A percentile compares a stretch with the other conserved stretches of the same genome.
Conservation (phyloP, 2,888 invertebrate genomes). For the Sericinus montela region DNA sequence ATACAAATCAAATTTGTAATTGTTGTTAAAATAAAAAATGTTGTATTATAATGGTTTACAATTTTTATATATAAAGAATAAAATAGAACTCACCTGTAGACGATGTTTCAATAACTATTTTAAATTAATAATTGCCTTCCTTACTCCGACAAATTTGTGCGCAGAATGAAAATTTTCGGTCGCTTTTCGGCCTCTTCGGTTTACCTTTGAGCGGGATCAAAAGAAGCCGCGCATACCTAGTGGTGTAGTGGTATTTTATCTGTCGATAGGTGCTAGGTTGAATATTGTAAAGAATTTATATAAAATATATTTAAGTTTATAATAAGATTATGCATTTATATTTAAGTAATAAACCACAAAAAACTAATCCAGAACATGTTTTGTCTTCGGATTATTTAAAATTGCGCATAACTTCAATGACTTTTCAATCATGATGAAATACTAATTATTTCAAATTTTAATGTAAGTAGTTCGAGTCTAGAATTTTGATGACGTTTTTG, state of each 20-base stretch:
- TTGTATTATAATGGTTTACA: background rate
- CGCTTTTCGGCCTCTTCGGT: background rate
- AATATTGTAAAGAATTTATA: constrained; percentile 1
- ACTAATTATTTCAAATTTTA: too few species aligned
- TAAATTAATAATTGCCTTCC: background rate
- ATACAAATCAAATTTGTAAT: too few species aligned
- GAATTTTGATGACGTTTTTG: too few species aligned
- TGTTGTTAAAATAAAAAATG: too few species aligned
- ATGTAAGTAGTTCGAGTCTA: too few species aligned
- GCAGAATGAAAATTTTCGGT: background rate
- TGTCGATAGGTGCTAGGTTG: constrained; percentile 5
- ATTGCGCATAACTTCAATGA: too few species aligned
- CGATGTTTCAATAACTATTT: background rate
- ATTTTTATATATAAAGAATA: background rate
- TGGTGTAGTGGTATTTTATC: constrained; percentile 1
- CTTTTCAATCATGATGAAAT: too few species aligned
- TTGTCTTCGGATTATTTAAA: too few species aligned
- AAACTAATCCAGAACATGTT: too few species aligned
- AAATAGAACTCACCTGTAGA: background rate
- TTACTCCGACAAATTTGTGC: background rate
- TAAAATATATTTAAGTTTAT: too few species aligned
- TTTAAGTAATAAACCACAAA: too few species aligned
- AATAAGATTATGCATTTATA: too few species aligned
- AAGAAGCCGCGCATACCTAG: constrained; percentile 14
- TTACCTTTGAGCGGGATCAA: constrained; percentile 22